A percentile compares a stretch with the other conserved stretches of the same genome.
Conservation (phyloP, 1,140 invertebrate genomes). For the Lethrus apterus region DNA sequence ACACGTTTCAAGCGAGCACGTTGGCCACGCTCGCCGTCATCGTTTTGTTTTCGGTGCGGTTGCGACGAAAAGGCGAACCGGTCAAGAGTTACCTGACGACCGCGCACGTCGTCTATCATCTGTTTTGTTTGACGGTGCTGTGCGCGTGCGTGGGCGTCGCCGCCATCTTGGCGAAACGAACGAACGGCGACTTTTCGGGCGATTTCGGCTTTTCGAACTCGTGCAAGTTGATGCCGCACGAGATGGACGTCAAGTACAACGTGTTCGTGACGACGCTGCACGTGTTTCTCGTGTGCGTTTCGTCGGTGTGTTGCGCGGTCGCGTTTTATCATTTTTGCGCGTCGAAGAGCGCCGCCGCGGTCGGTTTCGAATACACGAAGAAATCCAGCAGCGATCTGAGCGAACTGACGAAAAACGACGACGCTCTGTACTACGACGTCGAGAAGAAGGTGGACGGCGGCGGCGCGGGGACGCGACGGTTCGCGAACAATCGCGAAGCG, state of each 20-base stretch:
- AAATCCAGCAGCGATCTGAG: slow-evolving; percentile 36
- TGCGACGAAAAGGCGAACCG: slow-evolving; percentile 44
- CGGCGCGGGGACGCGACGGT: too few species aligned
- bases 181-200: slow-evolving; percentile 8
- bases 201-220: slow-evolving; percentile 19
- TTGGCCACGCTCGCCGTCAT: slow-evolving; percentile 47
- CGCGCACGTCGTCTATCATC: slow-evolving; percentile 49
- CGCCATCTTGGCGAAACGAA: slow-evolving; percentile 38
- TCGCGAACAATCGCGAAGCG: background rate
- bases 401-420: slow-evolving; percentile 23
- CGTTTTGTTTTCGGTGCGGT: slow-evolving; percentile 41
- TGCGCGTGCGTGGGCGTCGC: slow-evolving; percentile 45
- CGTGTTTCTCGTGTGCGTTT: slow-evolving; percentile 39
- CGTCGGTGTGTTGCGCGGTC: slow-evolving; percentile 33
- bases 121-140: slow-evolving; percentile 46
- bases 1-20: slow-evolving; percentile 48
- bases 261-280: slow-evolving; percentile 47
- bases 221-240: slow-evolving; percentile 43
- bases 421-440: slow-evolving; percentile 13
- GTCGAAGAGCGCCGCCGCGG: slow-evolving; percentile 21
- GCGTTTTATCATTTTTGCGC: slow-evolving; percentile 31
- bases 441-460: slow-evolving; percentile 17
- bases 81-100: slow-evolving; percentile 44
- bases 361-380: slow-evolving; percentile 35
- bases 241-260: slow-evolving; percentile 44